phyloP scores from a whole-genome alignment of 1,140 invertebrate genomes.

The Sinonovacula constricta region DNA sequence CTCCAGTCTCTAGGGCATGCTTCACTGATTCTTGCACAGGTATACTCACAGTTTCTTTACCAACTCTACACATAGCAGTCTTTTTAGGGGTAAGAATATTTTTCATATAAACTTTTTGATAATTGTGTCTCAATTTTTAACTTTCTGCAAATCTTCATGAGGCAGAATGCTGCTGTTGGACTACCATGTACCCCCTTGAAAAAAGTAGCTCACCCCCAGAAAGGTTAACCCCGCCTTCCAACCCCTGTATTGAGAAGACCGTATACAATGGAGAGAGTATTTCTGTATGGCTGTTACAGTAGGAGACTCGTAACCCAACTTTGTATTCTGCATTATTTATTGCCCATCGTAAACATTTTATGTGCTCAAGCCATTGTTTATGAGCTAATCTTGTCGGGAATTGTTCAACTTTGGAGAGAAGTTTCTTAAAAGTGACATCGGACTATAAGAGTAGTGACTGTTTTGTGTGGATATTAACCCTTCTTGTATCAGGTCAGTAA shows the following conservation, averaged over 20 bases:
- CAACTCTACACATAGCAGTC: no score
- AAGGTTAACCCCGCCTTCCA: constrained; percentile 45
- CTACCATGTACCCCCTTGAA: neutral
- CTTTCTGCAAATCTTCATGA: neutral
- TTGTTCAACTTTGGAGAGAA: no score
- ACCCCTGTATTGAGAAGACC: constrained; percentile 15
- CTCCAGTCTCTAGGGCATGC: neutral
- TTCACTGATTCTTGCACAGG: no score
- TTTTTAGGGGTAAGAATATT: no score
- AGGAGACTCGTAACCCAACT: constrained; percentile 16
- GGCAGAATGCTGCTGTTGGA: neutral
- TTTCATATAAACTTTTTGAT: no score
- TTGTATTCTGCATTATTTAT: constrained; percentile 44
- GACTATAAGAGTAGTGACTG: no score
- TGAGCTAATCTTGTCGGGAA: constrained; percentile 22
- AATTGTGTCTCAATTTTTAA: neutral
- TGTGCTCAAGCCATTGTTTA: constrained; percentile 50
- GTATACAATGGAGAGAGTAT: constrained; percentile 44
- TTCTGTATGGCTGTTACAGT: constrained; percentile 42
- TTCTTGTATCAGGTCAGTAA: no score
- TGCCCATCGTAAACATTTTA: constrained; percentile 33
- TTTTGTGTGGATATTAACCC: no score
- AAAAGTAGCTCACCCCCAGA: constrained; percentile 17
- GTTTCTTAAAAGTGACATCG: no score
- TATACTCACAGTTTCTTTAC: no score